Evolutionary conservation across 1,140 invertebrate species (phyloP).

Genomic region (Drosophila sechellia): DNA sequence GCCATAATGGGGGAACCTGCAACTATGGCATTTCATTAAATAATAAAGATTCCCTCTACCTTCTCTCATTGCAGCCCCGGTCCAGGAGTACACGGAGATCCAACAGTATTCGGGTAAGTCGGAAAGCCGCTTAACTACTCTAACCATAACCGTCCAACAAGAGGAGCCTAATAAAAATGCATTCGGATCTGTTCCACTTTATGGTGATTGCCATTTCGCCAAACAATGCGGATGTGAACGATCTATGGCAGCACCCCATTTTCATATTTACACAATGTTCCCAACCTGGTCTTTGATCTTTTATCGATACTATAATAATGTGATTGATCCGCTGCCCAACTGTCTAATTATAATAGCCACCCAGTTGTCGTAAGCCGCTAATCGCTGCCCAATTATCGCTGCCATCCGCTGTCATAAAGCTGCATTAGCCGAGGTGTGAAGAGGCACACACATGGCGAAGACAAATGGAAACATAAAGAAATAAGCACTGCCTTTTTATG

Average conservation of each 20-base stretch:
- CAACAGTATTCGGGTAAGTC: conserved; percentile 82
- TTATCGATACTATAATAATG: background rate
- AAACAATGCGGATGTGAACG: conserved; percentile 17
- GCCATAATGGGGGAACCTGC: conserved; percentile 39
- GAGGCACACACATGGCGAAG: conserved; percentile 36
- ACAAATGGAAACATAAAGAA: conserved; percentile 60
- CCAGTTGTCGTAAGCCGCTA: conserved; percentile 37
- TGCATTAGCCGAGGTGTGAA: conserved; percentile 70
- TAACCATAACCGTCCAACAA: background rate
- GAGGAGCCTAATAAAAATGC: conserved; percentile 34
- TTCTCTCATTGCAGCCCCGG: conserved; percentile 68
- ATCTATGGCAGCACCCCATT: conserved; percentile 6
- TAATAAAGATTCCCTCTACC: conserved; percentile 42
- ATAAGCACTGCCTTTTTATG: conserved; percentile 61
- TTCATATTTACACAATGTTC: conserved; percentile 4
- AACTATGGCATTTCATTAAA: conserved; percentile 49
- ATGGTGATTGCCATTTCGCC: conserved; percentile 35
- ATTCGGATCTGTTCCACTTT: conserved; percentile 26
- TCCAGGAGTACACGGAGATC: conserved; percentile 80
- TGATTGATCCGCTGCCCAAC: conserved; percentile 7
- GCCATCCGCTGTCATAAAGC: conserved; percentile 51
- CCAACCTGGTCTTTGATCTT: background rate
- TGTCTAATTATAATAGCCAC: conserved; percentile 14
- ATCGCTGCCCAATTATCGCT: conserved; percentile 52
- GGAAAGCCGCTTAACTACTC: conserved; percentile 13